Percentiles rank a stretch among this genome's conserved stretches.
These are phyloP conservation scores for Smutsia gigantea DNA, from an alignment of 2,797 vertebrate species.

Conservation along the genomic window DNA sequence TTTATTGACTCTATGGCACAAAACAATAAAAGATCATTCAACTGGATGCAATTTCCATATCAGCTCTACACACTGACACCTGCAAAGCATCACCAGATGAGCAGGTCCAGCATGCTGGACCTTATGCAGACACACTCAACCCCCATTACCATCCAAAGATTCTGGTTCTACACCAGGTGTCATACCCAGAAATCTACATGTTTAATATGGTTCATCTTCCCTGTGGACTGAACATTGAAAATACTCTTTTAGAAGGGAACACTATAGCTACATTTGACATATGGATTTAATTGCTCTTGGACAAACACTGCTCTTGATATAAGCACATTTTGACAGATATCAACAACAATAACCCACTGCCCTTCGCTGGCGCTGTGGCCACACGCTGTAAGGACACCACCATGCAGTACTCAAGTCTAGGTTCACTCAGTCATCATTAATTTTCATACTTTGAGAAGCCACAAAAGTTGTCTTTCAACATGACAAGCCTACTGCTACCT, in stretches of 20 bases:
- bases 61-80: not conserved
- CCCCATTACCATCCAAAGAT: not conserved
- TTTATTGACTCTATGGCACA: not conserved
- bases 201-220: not conserved
- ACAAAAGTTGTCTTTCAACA: not conserved
- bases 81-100: not conserved
- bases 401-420: not conserved
- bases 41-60: not conserved
- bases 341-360: not conserved
- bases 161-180: not conserved
- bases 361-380: too few relatives aligned
- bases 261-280: not conserved
- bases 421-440: not conserved
- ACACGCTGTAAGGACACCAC: too few relatives aligned
- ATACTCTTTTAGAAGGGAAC: not conserved
- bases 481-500: not conserved
- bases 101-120: not conserved
- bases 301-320: not conserved
- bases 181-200: not conserved
- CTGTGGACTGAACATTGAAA: not conserved
- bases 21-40: not conserved
- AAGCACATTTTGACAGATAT: not conserved
- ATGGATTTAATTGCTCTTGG: not conserved
- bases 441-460: not conserved
- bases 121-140: not conserved